Conservation (phyloP, 2,113 vertebrate species). For the Cyprinodon variegatus region DNA sequence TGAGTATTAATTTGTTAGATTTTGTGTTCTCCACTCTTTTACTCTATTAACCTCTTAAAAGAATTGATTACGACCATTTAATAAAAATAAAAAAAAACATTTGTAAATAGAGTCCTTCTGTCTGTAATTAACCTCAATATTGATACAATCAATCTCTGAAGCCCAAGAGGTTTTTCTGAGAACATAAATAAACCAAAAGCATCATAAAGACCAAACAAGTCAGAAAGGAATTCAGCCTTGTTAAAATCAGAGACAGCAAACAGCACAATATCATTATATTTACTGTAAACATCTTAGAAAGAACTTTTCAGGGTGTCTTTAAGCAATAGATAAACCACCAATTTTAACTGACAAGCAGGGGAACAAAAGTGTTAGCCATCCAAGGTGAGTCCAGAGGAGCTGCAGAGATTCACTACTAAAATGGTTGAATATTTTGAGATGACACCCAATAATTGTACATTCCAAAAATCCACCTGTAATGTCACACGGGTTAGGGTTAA, state of each 20-base stretch:
- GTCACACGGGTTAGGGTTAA: too few relatives aligned
- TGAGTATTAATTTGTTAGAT: neutral
- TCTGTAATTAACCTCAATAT: neutral
- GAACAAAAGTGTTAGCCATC: too few relatives aligned
- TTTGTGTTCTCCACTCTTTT: neutral
- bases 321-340: neutral
- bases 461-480: too few relatives aligned
- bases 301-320: neutral
- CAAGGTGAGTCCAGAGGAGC: too few relatives aligned
- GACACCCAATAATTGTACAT: too few relatives aligned
- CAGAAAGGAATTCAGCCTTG: neutral
- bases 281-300: neutral
- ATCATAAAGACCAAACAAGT: neutral
- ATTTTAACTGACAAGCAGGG: too few relatives aligned
- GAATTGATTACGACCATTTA: neutral
- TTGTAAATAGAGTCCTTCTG: neutral
- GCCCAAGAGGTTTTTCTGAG: neutral
- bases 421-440: too few relatives aligned
- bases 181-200: neutral
- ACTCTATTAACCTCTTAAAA: neutral
- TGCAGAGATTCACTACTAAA: too few relatives aligned
- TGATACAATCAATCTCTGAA: neutral
- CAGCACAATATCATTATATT: neutral
- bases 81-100: neutral
- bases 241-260: neutral